phyloP scores from a whole-genome alignment of 1,140 invertebrate species.

The Zaprionus ornatus region DNA sequence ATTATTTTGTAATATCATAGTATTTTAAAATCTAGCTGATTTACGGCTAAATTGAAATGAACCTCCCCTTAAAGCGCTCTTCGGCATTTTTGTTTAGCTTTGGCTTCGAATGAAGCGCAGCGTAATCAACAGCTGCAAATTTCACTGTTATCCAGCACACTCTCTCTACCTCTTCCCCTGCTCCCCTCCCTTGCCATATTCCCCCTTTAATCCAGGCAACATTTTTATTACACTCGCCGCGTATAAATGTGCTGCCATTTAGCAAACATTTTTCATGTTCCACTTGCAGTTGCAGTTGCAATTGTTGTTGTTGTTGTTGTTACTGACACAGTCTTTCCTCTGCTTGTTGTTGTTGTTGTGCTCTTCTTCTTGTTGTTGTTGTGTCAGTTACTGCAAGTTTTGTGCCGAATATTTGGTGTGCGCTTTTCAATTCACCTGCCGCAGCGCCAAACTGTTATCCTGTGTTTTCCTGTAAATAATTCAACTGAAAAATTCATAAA shows the following conservation, averaged over 20 bases:
- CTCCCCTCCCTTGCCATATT: background rate
- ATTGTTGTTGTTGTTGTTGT: background rate
- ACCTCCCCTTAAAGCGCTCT: no score
- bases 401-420: conserved; percentile 20
- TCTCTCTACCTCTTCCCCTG: no score
- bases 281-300: background rate
- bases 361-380: background rate
- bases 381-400: conserved; percentile 35
- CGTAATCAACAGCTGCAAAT: conserved; percentile 32
- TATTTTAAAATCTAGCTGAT: no score
- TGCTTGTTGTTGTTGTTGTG: background rate
- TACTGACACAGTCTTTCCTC: background rate
- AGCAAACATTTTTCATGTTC: conserved; percentile 50
- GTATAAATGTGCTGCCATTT: conserved; percentile 48
- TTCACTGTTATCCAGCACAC: background rate
- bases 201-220: background rate
- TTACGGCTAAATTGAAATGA: no score
- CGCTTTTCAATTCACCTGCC: conserved; percentile 38
- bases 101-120: conserved; percentile 6
- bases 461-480: conserved; percentile 69
- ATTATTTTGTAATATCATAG: no score
- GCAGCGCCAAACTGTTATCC: conserved; percentile 52
- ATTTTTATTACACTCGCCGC: conserved; percentile 14
- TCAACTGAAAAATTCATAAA: conserved; percentile 77
- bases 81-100: background rate